Percentiles rank a stretch among this genome's conserved stretches.
Evolutionary conservation across 2,113 vertebrate species (phyloP).

Genomic region (Cnemophilus loriae): DNA sequence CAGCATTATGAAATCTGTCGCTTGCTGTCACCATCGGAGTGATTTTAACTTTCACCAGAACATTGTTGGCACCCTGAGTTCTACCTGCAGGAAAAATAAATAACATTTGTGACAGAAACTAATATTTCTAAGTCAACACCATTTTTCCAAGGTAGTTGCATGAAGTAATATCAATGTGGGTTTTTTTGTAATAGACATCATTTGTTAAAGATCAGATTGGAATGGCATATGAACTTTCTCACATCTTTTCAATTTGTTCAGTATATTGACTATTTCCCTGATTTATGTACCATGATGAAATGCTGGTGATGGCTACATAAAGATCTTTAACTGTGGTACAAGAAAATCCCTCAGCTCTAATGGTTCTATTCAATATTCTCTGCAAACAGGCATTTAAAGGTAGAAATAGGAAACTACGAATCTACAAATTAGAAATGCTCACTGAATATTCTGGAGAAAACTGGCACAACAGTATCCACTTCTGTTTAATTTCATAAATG

Average conservation of each 20-base stretch:
- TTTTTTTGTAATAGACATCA: background rate
- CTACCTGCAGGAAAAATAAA: constrained; percentile 11
- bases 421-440: background rate
- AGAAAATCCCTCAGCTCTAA: background rate
- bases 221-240: background rate
- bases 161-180: background rate
- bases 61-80: background rate
- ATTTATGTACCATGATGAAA: background rate
- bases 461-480: background rate
- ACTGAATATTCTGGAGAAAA: background rate
- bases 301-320: background rate
- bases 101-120: constrained; percentile 18
- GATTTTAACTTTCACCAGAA: constrained; percentile 35
- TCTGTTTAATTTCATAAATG: background rate
- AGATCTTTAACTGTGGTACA: background rate
- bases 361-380: background rate
- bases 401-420: background rate
- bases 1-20: constrained; percentile 26
- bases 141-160: background rate
- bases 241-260: background rate
- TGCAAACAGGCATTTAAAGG: constrained; percentile 26
- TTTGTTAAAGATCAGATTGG: constrained; percentile 3
- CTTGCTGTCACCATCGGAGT: constrained; percentile 12
- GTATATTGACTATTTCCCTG: background rate
- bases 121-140: constrained; percentile 34